Conservation (phyloP, 2,797 vertebrate species). For the Macrochelys suwanniensis region DNA sequence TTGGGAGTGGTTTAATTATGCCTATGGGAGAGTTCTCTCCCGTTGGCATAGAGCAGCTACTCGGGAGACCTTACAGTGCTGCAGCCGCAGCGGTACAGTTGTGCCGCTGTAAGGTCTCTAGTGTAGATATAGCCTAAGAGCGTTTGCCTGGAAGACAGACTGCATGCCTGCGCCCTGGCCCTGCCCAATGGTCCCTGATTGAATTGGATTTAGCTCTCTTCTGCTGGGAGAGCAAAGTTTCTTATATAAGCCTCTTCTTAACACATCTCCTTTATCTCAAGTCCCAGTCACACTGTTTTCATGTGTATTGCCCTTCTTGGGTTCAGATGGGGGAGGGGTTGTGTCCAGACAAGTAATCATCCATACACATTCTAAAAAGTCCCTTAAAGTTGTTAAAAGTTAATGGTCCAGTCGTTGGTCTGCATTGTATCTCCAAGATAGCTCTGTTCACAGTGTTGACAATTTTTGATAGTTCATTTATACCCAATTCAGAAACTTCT, state of each 20-base stretch:
- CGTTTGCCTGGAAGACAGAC: no score
- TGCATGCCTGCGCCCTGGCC: no score
- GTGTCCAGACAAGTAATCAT: slow-evolving; percentile 1
- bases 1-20: no score
- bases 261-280: background rate
- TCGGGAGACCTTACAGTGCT: no score
- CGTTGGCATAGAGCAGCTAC: no score
- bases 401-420: background rate
- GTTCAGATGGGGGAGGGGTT: background rate
- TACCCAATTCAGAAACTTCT: background rate
- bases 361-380: background rate
- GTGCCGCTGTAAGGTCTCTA: no score
- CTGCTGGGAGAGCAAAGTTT: background rate
- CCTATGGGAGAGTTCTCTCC: no score
- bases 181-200: background rate
- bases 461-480: background rate
- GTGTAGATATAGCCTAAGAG: no score
- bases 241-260: background rate
- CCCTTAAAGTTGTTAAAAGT: slow-evolving; percentile 4
- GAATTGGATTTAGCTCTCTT: background rate
- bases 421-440: slow-evolving; percentile 16
- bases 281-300: background rate
- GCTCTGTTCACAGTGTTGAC: background rate
- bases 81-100: no score
- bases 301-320: background rate